These are phyloP conservation scores for Phataginus tricuspis DNA, from an alignment of 2,797 vertebrate genomes.

Conservation along the genomic window DNA sequence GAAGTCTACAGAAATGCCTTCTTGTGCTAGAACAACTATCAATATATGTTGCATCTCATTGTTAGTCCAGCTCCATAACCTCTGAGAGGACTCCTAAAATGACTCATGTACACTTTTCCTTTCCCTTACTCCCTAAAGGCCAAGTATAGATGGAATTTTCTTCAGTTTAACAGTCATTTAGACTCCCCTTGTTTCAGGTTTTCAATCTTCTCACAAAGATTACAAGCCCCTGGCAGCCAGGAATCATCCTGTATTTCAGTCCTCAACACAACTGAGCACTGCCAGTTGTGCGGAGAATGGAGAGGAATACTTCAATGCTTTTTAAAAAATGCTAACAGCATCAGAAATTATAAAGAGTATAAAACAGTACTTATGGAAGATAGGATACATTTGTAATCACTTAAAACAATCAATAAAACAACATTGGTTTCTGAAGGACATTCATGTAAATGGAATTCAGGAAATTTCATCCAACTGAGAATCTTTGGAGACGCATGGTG, in stretches of 20 bases:
- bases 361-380: background rate
- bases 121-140: background rate
- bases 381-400: background rate
- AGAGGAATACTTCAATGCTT: background rate
- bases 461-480: slow-evolving; percentile 39
- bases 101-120: background rate
- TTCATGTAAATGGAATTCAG: background rate
- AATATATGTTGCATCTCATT: background rate
- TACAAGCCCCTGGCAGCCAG: background rate
- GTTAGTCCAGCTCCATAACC: background rate
- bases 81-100: background rate
- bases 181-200: background rate
- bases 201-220: slow-evolving; percentile 9
- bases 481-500: slow-evolving; percentile 70
- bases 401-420: background rate
- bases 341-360: background rate
- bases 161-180: background rate
- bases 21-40: background rate
- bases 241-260: background rate
- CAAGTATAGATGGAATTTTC: background rate
- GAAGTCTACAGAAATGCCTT: background rate
- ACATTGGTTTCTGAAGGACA: background rate
- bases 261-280: background rate
- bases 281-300: background rate
- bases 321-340: slow-evolving; percentile 22